Percentiles rank a stretch among this genome's conserved stretches.
These are phyloP conservation scores for Corbicula japonica DNA, from an alignment of 2,888 invertebrate species.

Conservation along the genomic window DNA sequence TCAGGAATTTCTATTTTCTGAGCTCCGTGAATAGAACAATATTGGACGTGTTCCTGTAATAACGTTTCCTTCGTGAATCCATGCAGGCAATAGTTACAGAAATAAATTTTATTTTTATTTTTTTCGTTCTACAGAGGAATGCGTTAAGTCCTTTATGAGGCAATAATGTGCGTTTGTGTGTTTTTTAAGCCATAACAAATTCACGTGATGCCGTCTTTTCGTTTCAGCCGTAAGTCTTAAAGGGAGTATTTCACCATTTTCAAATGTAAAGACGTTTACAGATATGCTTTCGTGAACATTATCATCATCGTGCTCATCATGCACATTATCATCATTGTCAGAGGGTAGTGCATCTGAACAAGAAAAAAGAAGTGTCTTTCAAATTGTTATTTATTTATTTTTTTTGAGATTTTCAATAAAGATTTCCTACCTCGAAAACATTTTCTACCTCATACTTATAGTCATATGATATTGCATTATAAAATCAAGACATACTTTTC, in stretches of 20 bases:
- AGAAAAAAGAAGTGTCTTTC: too few relatives aligned
- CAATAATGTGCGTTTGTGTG: slow-evolving; percentile 51
- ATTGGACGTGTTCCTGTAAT: slow-evolving; percentile 36
- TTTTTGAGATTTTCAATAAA: too few relatives aligned
- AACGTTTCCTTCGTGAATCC: slow-evolving; percentile 25
- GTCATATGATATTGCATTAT: too few relatives aligned
- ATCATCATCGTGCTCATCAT: too few relatives aligned
- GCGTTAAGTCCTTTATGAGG: slow-evolving; percentile 50
- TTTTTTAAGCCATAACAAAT: slow-evolving; percentile 45
- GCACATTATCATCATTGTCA: too few relatives aligned
- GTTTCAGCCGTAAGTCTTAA: slow-evolving; percentile 36
- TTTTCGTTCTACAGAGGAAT: too few relatives aligned
- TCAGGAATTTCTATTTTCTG: slow-evolving; percentile 45
- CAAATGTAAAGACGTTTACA: slow-evolving; percentile 56
- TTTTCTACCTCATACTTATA: too few relatives aligned
- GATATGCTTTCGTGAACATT: too few relatives aligned
- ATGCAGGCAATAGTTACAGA: slow-evolving; percentile 55
- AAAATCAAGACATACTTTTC: too few relatives aligned
- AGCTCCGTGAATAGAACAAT: slow-evolving; percentile 39
- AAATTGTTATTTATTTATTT: too few relatives aligned
- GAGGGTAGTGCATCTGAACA: too few relatives aligned
- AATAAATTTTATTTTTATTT: slow-evolving; percentile 5
- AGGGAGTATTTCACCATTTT: slow-evolving; percentile 42
- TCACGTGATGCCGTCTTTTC: slow-evolving; percentile 39
- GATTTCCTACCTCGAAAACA: too few relatives aligned